Conservation (phyloP, 2,113 vertebrate species). For the Gymnorhina tibicen region DNA sequence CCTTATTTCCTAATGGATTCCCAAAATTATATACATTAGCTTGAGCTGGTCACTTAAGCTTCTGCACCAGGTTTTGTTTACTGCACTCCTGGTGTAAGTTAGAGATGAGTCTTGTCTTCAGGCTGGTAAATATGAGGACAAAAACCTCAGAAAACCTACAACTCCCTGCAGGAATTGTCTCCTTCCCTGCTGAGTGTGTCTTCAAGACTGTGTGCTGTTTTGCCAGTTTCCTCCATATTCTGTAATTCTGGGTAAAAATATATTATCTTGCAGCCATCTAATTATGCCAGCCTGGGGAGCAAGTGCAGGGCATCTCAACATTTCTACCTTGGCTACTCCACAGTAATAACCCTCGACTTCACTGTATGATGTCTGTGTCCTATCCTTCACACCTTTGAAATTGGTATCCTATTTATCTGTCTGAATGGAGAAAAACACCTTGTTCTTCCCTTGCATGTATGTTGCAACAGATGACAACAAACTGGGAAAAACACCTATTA, state of each 20-base stretch:
- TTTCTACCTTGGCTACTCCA: neutral
- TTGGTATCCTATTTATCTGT: neutral
- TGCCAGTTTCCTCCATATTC: neutral
- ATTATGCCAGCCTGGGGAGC: neutral
- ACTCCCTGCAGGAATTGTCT: neutral
- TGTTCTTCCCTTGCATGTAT: neutral
- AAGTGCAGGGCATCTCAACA: neutral
- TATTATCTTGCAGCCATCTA: neutral
- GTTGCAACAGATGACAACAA: neutral
- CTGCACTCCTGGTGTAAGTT: neutral
- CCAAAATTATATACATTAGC: neutral
- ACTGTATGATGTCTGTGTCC: neutral
- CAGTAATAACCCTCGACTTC: neutral
- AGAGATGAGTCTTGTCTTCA: neutral
- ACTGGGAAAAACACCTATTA: neutral
- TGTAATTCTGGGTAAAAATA: neutral
- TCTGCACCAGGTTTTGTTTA: neutral
- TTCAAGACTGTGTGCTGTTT: neutral
- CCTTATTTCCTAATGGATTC: neutral
- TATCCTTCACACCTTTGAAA: neutral
- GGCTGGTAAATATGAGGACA: neutral
- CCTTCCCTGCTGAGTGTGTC: neutral
- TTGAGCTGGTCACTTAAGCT: neutral
- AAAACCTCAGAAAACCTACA: neutral
- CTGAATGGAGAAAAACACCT: neutral